These are phyloP conservation scores for Dasypogon diadema DNA, from an alignment of 2,888 invertebrate genomes.

Conservation along the genomic window DNA sequence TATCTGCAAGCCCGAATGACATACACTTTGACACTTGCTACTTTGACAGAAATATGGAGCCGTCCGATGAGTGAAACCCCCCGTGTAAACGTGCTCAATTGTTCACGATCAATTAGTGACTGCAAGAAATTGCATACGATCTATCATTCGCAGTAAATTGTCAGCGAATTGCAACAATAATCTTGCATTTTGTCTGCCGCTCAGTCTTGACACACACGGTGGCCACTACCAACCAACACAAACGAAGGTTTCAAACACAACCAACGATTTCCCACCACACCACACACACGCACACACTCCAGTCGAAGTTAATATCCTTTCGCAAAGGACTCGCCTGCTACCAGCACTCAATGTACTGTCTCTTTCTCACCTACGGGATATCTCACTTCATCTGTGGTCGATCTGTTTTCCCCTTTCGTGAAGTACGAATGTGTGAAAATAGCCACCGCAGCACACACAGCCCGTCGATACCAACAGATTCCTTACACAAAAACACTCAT, in stretches of 20 bases:
- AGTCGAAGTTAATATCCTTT: constrained; percentile 32
- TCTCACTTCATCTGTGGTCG: constrained; percentile 19
- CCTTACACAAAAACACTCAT: constrained; percentile 33
- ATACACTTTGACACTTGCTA: constrained; percentile 44
- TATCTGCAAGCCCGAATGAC: constrained; percentile 38
- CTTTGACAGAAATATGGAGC: constrained; percentile 4
- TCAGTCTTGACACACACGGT: constrained; percentile 14
- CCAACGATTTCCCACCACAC: constrained; percentile 7
- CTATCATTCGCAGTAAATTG: constrained; percentile 28
- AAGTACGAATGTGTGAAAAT: neutral
- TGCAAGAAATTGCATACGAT: neutral
- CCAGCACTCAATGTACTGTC: neutral
- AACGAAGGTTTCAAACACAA: constrained; percentile 1
- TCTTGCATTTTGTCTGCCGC: constrained; percentile 42
- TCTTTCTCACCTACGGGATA: constrained; percentile 7
- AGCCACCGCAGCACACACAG: constrained; percentile 43
- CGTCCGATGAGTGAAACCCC: neutral
- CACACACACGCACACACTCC: neutral
- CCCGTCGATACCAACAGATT: constrained; percentile 2
- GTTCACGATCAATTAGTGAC: neutral
- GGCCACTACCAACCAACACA: neutral
- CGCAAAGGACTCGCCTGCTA: neutral
- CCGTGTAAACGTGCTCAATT: constrained; percentile 2
- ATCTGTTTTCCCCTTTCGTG: constrained; percentile 3
- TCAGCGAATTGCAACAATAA: constrained; percentile 40